Conservation (phyloP, 2,797 vertebrate genomes). For the Corythornis leucogaster region DNA sequence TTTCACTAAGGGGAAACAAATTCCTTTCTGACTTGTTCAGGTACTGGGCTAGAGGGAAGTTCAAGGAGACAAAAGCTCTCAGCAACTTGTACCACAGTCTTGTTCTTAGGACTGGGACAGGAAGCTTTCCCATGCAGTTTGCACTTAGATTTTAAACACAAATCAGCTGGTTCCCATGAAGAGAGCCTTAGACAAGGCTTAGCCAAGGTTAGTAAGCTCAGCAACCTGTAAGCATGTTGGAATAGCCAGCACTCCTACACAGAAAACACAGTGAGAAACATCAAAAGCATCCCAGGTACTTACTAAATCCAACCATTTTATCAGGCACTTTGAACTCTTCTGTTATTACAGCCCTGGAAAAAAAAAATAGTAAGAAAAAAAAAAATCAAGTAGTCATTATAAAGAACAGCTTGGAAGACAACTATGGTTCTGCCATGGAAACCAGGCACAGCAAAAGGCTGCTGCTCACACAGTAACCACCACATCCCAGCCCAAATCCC, state of each 20-base stretch:
- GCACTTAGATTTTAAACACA: conserved; percentile 14
- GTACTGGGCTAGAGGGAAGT: not conserved
- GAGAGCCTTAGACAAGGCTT: not conserved
- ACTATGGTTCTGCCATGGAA: not conserved
- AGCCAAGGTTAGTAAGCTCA: not conserved
- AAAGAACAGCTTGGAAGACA: not conserved
- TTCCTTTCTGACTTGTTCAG: not conserved
- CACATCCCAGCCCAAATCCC: not conserved
- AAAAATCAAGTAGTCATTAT: conserved; percentile 32
- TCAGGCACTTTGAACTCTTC: conserved; percentile 99
- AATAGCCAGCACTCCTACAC: not conserved
- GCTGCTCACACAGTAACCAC: not conserved
- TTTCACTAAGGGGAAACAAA: not conserved
- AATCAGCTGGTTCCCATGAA: not conserved
- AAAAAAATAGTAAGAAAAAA: not conserved
- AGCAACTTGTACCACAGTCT: not conserved
- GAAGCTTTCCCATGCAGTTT: not conserved
- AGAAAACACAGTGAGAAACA: not conserved
- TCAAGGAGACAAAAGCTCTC: not conserved
- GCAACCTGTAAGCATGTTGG: not conserved
- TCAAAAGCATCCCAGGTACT: conserved; percentile 77
- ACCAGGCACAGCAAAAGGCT: not conserved
- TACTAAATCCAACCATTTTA: conserved; percentile 99
- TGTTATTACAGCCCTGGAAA: conserved; percentile 92
- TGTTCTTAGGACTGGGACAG: not conserved